A percentile compares a stretch with the other conserved stretches of the same genome.
Evolutionary conservation across 2,113 vertebrate genomes (phyloP).

Genomic region (Sminthopsis crassicaudata): DNA sequence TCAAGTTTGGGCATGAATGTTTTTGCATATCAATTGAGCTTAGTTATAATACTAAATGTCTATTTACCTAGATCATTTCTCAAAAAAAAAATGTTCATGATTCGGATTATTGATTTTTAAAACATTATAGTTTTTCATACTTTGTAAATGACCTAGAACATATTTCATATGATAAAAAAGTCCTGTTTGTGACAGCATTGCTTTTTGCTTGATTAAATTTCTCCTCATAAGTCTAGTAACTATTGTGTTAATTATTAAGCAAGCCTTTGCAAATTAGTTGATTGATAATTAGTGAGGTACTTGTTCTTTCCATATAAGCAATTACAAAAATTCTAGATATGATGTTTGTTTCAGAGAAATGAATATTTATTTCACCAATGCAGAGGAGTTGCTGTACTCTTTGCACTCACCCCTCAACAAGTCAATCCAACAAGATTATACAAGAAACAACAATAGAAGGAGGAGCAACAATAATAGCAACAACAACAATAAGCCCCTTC

Average conservation of each 20-base stretch:
- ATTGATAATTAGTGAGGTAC: conserved; percentile 27
- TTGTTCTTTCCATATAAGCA: neutral
- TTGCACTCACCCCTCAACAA: neutral
- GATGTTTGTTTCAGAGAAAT: neutral
- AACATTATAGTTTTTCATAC: conserved; percentile 25
- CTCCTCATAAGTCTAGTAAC: neutral
- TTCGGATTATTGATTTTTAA: conserved; percentile 40
- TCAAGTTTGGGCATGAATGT: conserved; percentile 63
- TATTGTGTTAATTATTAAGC: neutral
- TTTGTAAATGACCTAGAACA: neutral
- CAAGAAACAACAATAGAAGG: neutral
- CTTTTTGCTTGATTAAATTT: neutral
- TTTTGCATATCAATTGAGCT: neutral
- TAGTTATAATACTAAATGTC: neutral
- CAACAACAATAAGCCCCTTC: neutral
- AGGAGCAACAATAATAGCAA: neutral
- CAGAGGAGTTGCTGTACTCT: neutral
- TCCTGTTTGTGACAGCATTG: neutral
- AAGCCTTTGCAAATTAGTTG: neutral
- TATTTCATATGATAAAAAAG: conserved; percentile 23
- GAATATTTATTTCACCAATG: neutral
- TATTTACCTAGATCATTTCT: conserved; percentile 56
- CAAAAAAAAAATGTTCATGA: conserved; percentile 52
- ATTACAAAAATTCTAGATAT: neutral
- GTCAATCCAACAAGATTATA: neutral